Percentiles rank a stretch among this genome's conserved stretches.
These are phyloP conservation scores for Actinernus sp. DNA, from an alignment of 92 coral and sea anemone species.

Conservation along the genomic window DNA sequence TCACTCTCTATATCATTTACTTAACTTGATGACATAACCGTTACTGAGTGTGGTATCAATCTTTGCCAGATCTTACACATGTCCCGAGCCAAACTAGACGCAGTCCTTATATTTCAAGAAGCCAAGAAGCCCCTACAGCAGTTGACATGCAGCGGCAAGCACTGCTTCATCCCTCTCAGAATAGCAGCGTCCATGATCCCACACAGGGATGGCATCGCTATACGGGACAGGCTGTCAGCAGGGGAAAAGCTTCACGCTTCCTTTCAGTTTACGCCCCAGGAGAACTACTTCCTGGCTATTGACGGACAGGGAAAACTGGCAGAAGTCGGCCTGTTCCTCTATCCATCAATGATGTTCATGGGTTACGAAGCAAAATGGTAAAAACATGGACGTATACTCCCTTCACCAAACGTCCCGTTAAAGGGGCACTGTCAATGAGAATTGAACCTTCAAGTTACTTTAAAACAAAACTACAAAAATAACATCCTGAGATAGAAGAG, in stretches of 20 bases:
- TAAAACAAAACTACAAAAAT: too few relatives aligned
- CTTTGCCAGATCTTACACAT: constrained; percentile 82
- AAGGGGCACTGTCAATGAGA: too few relatives aligned
- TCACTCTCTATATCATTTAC: too few relatives aligned
- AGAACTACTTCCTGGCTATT: constrained; percentile 91
- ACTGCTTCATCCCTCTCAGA: constrained; percentile 82
- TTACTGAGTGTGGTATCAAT: too few relatives aligned
- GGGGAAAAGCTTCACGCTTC: constrained; percentile 70
- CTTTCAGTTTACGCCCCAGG: constrained; percentile 94
- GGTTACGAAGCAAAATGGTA: constrained; percentile 99
- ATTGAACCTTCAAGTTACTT: too few relatives aligned
- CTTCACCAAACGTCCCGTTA: too few relatives aligned
- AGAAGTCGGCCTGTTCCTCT: constrained; percentile 93
- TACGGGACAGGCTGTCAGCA: constrained; percentile 54
- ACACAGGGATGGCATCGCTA: constrained; percentile 70
- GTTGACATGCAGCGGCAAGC: constrained; percentile 67
- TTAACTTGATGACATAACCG: too few relatives aligned
- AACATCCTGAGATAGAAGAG: too few relatives aligned
- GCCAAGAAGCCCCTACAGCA: constrained; percentile 66
- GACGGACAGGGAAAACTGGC: constrained; percentile 93
- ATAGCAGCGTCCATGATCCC: constrained; percentile 91
- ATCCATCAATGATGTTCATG: constrained; percentile 90
- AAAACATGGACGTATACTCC: constrained; percentile 7
- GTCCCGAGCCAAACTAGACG: constrained; percentile 70
- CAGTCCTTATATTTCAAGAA: constrained; percentile 75